A percentile compares a stretch with the other conserved stretches of the same genome.
phyloP scores from a whole-genome alignment of 2,797 vertebrate species.

The Chiloscyllium punctatum region DNA sequence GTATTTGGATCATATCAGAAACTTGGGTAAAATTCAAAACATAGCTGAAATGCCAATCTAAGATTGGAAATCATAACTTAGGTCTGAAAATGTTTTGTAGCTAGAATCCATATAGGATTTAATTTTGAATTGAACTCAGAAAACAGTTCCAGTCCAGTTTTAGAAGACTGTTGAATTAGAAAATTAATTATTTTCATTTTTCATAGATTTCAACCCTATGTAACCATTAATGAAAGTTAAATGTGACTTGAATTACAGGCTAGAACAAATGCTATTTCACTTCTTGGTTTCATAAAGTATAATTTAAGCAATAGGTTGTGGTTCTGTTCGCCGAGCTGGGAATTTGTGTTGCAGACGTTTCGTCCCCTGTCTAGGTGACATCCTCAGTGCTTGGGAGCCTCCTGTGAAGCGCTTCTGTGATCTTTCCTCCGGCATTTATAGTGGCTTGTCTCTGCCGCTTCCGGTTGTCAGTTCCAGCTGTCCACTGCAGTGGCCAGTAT shows the following conservation, averaged over 20 bases:
- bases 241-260: neutral
- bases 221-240: neutral
- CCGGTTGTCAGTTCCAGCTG: no score
- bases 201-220: neutral
- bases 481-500: no score
- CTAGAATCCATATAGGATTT: neutral
- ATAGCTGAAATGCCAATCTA: neutral
- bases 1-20: neutral
- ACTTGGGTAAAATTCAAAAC: constrained; percentile 10
- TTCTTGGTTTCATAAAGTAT: neutral
- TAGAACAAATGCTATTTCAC: neutral
- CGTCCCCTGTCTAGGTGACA: no score
- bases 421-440: no score
- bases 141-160: neutral
- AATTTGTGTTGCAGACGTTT: no score
- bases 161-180: neutral
- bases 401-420: no score
- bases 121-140: neutral
- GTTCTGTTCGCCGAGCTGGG: no score
- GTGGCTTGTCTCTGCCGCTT: no score
- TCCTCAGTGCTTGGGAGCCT: no score
- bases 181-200: neutral
- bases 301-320: neutral
- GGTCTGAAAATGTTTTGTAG: neutral
- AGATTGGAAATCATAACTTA: neutral